Conservation (phyloP, 2,888 invertebrate species). For the Agrypnus murinus region DNA sequence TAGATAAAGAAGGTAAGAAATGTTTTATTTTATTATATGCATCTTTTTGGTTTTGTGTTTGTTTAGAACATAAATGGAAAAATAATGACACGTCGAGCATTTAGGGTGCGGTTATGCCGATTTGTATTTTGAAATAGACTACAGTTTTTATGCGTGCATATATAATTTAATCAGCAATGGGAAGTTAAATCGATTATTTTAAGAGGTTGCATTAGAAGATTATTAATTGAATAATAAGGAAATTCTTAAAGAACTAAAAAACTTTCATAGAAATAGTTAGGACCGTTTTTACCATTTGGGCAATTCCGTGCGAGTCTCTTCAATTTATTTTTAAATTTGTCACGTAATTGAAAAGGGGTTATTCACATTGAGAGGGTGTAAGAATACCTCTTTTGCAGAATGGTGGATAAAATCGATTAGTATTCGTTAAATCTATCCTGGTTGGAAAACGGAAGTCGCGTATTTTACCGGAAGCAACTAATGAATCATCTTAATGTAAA, state of each 20-base stretch:
- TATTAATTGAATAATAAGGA: no score
- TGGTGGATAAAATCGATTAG: constrained; percentile 41
- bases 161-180: no score
- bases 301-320: not conserved
- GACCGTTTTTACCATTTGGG: not conserved
- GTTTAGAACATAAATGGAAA: not conserved
- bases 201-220: no score
- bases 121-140: not conserved
- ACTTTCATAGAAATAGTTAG: not conserved
- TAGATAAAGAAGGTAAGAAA: constrained; percentile 37
- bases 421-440: constrained; percentile 30
- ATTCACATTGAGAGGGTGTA: constrained; percentile 1
- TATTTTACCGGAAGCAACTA: constrained; percentile 36
- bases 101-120: constrained; percentile 41
- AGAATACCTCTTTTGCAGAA: not conserved
- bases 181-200: no score
- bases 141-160: no score
- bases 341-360: no score
- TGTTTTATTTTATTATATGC: not conserved
- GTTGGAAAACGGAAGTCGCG: constrained; percentile 43
- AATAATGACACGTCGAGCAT: constrained; percentile 40
- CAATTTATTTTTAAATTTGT: no score
- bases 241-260: no score
- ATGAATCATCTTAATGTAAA: constrained; percentile 17
- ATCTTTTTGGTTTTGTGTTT: constrained; percentile 10